Percentiles rank a stretch among this genome's conserved stretches.
These are phyloP conservation scores for Caenorhabditis drosophilae DNA, from an alignment of 2,888 invertebrate species.

Conservation along the genomic window DNA sequence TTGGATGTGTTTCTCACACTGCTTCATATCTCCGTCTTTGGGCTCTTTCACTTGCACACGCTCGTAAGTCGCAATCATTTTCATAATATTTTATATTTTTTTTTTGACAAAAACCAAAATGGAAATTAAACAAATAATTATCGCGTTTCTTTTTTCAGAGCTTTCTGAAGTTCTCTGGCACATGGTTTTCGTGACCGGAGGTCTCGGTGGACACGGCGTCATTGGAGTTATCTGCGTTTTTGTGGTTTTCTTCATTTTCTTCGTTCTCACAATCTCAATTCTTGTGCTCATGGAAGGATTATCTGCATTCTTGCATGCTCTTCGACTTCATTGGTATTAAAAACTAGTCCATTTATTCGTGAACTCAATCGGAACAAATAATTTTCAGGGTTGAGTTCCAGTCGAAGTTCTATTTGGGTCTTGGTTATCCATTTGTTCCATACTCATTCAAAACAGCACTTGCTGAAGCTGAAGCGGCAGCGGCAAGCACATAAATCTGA, in stretches of 20 bases:
- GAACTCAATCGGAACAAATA: too few relatives aligned
- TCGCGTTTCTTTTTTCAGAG: conserved; percentile 42
- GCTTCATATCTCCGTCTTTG: conserved; percentile 69
- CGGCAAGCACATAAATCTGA: conserved; percentile 67
- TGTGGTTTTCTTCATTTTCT: conserved; percentile 86
- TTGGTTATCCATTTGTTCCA: conserved; percentile 87
- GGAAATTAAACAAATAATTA: too few relatives aligned
- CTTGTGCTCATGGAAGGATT: conserved; percentile 98
- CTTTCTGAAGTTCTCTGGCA: conserved; percentile 60
- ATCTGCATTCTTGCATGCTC: conserved; percentile 86
- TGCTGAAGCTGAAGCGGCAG: neutral
- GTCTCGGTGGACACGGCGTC: conserved; percentile 5
- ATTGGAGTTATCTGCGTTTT: conserved; percentile 44
- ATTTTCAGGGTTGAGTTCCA: conserved; percentile 99
- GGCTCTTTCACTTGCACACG: conserved; percentile 69
- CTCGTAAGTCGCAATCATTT: conserved; percentile 2
- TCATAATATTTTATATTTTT: neutral
- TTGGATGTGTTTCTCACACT: conserved; percentile 69
- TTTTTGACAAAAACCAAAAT: too few relatives aligned
- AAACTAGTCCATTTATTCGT: too few relatives aligned
- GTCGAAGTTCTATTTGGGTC: conserved; percentile 92
- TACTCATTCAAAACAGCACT: conserved; percentile 73
- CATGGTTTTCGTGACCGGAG: conserved; percentile 45
- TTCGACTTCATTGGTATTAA: conserved; percentile 68
- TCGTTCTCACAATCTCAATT: conserved; percentile 86